phyloP scores from a whole-genome alignment of 2,113 vertebrate genomes.

The Syngnathus floridae region DNA sequence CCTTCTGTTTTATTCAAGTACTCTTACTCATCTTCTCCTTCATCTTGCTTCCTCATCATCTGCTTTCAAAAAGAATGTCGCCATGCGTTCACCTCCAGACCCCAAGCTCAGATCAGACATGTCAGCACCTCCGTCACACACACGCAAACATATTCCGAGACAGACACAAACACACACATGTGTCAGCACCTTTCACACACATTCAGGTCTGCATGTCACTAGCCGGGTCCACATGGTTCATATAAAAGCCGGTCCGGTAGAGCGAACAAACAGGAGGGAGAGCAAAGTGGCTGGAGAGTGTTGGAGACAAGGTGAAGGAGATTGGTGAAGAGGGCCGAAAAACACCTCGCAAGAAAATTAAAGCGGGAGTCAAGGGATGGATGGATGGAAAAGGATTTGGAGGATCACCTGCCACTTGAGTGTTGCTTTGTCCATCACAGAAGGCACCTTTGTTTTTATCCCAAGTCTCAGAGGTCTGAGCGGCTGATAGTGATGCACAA shows the following conservation, averaged over 20 bases:
- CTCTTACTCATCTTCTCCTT: neutral
- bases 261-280: conserved; percentile 1
- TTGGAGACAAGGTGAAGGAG: conserved; percentile 6
- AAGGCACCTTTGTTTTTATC: conserved; percentile 2
- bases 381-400: conserved; percentile 22
- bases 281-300: conserved; percentile 11
- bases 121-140: conserved; percentile 43
- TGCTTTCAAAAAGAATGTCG: conserved; percentile 48
- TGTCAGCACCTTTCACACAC: conserved; percentile 31
- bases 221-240: conserved; percentile 53
- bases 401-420: conserved; percentile 27
- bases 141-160: neutral
- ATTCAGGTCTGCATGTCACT: conserved; percentile 42
- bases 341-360: neutral
- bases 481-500: conserved; percentile 1
- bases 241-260: conserved; percentile 30
- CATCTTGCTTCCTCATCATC: neutral
- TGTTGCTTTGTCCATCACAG: conserved; percentile 12
- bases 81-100: conserved; percentile 41
- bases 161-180: conserved; percentile 3
- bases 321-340: conserved; percentile 7
- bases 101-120: conserved; percentile 41
- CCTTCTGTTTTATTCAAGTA: neutral
- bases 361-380: conserved; percentile 12
- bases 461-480: neutral